phyloP scores from a whole-genome alignment of 2,888 invertebrate species.

The Polydrusus cervinus region DNA sequence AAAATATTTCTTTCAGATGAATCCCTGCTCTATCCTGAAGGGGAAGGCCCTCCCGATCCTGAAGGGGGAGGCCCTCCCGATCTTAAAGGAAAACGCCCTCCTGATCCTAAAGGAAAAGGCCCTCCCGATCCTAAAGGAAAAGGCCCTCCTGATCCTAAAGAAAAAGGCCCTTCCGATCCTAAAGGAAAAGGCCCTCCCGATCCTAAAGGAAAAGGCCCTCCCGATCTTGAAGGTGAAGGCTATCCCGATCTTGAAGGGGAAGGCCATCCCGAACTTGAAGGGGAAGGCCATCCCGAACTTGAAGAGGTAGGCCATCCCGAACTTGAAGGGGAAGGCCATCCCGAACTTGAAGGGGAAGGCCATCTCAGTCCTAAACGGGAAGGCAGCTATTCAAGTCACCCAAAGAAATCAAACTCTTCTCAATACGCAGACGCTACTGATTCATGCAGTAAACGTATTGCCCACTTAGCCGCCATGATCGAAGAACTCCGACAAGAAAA shows the following conservation, averaged over 20 bases:
- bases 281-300: constrained; percentile 41
- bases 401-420: constrained; percentile 49
- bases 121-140: constrained; percentile 46
- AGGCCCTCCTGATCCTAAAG: no score
- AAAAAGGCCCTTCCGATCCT: no score
- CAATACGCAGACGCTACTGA: constrained; percentile 74
- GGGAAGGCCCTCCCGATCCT: constrained; percentile 34
- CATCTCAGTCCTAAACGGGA: no score
- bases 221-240: constrained; percentile 44
- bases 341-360: constrained; percentile 48
- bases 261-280: constrained; percentile 44
- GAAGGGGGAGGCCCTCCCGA: constrained; percentile 49
- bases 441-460: constrained; percentile 75
- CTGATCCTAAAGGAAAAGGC: constrained; percentile 48
- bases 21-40: constrained; percentile 38
- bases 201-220: constrained; percentile 44
- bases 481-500: constrained; percentile 76
- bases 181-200: constrained; percentile 41
- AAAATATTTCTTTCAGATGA: constrained; percentile 9
- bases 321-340: constrained; percentile 48
- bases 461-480: constrained; percentile 74
- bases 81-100: no score
- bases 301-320: constrained; percentile 49
- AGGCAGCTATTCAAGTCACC: not conserved
- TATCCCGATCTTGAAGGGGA: constrained; percentile 47